Evolutionary conservation across 2,113 vertebrate genomes (phyloP), one percentile per base, ranked within the genome.

Genomic region (Phrynocephalus versicolor): DNA sequence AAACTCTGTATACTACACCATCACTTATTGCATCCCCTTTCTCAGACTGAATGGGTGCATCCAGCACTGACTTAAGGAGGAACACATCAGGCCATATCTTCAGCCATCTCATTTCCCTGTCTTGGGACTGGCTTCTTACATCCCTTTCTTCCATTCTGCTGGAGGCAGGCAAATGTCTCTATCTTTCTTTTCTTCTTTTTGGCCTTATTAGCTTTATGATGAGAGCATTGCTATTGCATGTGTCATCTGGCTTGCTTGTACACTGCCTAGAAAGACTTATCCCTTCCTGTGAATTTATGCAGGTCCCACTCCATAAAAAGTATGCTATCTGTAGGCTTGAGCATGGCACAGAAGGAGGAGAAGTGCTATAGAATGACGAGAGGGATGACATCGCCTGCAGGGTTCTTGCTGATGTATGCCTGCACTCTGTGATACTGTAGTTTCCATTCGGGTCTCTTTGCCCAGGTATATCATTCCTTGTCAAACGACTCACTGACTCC

Each of bases 1-100:
- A n/a, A 45, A 30, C 3, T 9, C 30, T 64, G 2, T 78, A 2
- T n/a, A 0, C 0, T 1, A 2, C n/a, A n/a, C 35, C 2, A 0
- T 4, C 30, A 62, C 3, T 0, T 0, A 55, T 1, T 2, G 3
- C 1, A 2, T 6, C 19, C 8, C 37, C 37, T 39, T 39, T 65
- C 27, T 23, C 55, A 18, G 23, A 70, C 33, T 27, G 39, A 64
- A 37, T 18, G 13, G 33, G n/a, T 33, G 8, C 15, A 6, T n/a
- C n/a, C 74, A n/a, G 27, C 70, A 57, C 2, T 57, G 37, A 16
- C 2, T 14, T 35, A 27, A 45, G 23, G 2, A 45, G n/a, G 23
- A 13, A 30, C n/a, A 37, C 75, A 62, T n/a, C 14, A 16, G 23
- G 15, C 45, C 77, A 39, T 83, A 33, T 64, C 60, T n/a, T 18